Base-by-base conservation (phyloP, 2,797 vertebrate genomes). In the Darevskia nairensis region DNA sequence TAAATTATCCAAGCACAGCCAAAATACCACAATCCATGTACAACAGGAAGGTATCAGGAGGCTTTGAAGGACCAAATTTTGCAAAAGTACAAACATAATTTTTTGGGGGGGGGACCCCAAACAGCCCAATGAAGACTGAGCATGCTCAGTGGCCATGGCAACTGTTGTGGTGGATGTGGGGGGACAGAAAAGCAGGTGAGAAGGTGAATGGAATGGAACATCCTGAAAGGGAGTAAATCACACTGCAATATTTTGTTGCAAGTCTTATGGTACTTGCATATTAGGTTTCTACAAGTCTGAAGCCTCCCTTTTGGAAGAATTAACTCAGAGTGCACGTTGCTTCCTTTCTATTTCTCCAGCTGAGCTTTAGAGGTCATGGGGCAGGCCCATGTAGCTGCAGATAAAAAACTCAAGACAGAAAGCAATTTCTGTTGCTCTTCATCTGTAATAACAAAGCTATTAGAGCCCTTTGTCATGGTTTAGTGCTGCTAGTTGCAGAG, bases 341-440 rank as follows among this genome's bases (percentile, higher is more conserved):
- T 32, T 46, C 46, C 9, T 89, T 80, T 75, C n/a, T 66, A 29
- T 50, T 72, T 23, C 5, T 89, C 68, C 41, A 50, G 41, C 25
- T 64, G 23, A 80, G 76, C 19, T 74, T 79, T 61, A 27, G 39
- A 74, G 68, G 68, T 80, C 66, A 64, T 23, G 23, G 69, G 41
- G 4, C 68, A 85, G 25, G 29, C 74, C 17, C 68, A 72, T 9
- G 35, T 46, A 82, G 1, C 39, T 75, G 11, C 32, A 87, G 76
- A 74, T 35, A 80, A 72, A 85, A 80, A 80, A 6, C 5, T 72
- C n/a, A 79, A 15, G 23, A 80, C 25, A 64, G 66, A 85, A 84
- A 84, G 66, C 82, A 88, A 80, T 89, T 81, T 39, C 41, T 41
- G 21, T 55, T 74, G 59, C n/a, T 81, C 69, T 69, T 46, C 80